Conservation (phyloP, 2,888 invertebrate species). For the Euplagia quadripunctaria region DNA sequence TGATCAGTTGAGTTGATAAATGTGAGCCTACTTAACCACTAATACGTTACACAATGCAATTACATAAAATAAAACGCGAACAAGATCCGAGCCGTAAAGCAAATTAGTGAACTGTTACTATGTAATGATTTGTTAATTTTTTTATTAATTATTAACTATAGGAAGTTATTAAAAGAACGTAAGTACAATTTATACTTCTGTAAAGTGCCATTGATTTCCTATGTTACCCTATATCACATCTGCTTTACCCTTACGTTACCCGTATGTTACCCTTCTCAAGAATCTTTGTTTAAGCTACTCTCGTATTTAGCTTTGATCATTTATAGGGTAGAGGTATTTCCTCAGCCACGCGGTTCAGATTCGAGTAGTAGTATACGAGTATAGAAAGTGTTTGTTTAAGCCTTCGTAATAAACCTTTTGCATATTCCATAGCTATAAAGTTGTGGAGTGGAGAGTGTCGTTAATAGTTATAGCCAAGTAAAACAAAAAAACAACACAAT, state of each 20-base stretch:
- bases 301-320: not conserved
- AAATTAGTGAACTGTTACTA: conserved; percentile 26
- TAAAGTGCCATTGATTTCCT: not conserved
- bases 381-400: too few relatives aligned
- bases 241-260: not conserved
- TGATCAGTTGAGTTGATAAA: conserved; percentile 6
- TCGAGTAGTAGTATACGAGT: too few relatives aligned
- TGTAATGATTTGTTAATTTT: conserved; percentile 15
- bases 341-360: too few relatives aligned
- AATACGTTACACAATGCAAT: conserved; percentile 40
- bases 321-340: too few relatives aligned
- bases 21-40: conserved; percentile 17
- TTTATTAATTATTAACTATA: not conserved
- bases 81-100: conserved; percentile 23
- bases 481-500: too few relatives aligned
- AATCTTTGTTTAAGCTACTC: not conserved
- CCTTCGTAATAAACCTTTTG: too few relatives aligned
- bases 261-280: not conserved
- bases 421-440: too few relatives aligned
- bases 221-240: not conserved
- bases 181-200: not conserved
- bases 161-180: not conserved
- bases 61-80: conserved; percentile 40
- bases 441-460: too few relatives aligned
- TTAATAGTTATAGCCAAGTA: too few relatives aligned